phyloP scores from a whole-genome alignment of 1,140 invertebrate species.

The Trichonephila clavata region DNA sequence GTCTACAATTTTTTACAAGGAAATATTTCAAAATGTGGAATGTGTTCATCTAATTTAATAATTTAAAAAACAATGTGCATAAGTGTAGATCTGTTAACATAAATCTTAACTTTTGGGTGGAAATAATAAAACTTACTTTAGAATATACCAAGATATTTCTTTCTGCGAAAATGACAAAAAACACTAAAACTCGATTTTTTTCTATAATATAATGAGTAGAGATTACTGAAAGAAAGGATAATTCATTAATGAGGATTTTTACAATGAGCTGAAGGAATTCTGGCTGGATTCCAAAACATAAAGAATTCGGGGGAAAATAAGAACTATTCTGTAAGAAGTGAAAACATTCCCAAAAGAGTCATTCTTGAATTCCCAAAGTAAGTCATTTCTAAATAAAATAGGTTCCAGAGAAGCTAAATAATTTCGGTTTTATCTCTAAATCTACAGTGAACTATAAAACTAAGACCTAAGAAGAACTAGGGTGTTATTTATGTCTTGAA shows the following conservation, averaged over 20 bases:
- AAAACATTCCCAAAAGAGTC: background rate
- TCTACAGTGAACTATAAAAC: background rate
- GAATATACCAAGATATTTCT: too few relatives aligned
- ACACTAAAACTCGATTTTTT: background rate
- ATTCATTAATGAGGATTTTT: background rate
- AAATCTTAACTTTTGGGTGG: too few relatives aligned
- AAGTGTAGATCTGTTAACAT: too few relatives aligned
- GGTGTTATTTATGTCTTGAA: background rate
- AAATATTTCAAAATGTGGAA: too few relatives aligned
- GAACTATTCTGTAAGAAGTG: background rate
- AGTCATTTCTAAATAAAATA: background rate
- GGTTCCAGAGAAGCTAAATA: background rate
- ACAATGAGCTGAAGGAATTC: background rate
- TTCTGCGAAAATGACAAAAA: too few relatives aligned
- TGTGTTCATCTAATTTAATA: too few relatives aligned
- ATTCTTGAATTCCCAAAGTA: background rate
- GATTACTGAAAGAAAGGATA: background rate
- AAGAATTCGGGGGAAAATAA: background rate
- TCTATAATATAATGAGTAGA: background rate
- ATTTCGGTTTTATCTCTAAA: background rate
- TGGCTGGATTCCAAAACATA: background rate
- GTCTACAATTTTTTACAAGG: too few relatives aligned
- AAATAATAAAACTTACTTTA: too few relatives aligned
- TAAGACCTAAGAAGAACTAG: background rate
- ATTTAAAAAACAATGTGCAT: too few relatives aligned